phyloP scores from a whole-genome alignment of 2,888 invertebrate species.

The Amphimallon solstitiale region DNA sequence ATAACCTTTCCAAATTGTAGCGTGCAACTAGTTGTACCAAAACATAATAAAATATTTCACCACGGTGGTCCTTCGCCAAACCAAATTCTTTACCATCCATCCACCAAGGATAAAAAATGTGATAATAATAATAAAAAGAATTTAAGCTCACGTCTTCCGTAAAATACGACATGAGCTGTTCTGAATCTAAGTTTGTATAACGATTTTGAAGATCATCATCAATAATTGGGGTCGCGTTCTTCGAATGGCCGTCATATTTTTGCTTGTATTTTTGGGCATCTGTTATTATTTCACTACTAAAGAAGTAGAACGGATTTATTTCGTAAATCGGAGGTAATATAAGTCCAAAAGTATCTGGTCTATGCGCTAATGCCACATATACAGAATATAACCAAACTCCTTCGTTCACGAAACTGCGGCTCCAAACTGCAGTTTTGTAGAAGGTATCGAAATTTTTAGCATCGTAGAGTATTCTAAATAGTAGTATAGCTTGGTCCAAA shows the following conservation, averaged over 20 bases:
- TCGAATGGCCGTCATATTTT: background rate
- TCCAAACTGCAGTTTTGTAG: conserved; percentile 74
- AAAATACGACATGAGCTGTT: conserved; percentile 73
- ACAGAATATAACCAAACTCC: conserved; percentile 70
- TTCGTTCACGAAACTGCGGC: conserved; percentile 75
- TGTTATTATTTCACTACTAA: conserved; percentile 74
- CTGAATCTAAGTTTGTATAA: conserved; percentile 67
- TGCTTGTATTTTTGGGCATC: conserved; percentile 71
- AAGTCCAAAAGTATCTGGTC: conserved; percentile 72
- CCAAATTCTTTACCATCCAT: conserved; percentile 68
- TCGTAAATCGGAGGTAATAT: conserved; percentile 78
- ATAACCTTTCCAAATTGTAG: conserved; percentile 80
- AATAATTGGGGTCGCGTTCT: background rate
- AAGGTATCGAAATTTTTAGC: conserved; percentile 79
- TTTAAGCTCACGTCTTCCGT: conserved; percentile 78
- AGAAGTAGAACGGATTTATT: conserved; percentile 77
- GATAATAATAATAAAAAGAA: conserved; percentile 71
- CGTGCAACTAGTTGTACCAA: conserved; percentile 76
- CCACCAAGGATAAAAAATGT: conserved; percentile 73
- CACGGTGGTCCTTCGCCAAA: conserved; percentile 69
- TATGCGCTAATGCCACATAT: conserved; percentile 70
- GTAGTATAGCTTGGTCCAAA: conserved; percentile 70
- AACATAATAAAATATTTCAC: conserved; percentile 72
- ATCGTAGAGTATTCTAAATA: conserved; percentile 75
- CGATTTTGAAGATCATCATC: conserved; percentile 44